Evolutionary conservation across 1,140 invertebrate genomes (phyloP).

Genomic region (Portunus trituberculatus): DNA sequence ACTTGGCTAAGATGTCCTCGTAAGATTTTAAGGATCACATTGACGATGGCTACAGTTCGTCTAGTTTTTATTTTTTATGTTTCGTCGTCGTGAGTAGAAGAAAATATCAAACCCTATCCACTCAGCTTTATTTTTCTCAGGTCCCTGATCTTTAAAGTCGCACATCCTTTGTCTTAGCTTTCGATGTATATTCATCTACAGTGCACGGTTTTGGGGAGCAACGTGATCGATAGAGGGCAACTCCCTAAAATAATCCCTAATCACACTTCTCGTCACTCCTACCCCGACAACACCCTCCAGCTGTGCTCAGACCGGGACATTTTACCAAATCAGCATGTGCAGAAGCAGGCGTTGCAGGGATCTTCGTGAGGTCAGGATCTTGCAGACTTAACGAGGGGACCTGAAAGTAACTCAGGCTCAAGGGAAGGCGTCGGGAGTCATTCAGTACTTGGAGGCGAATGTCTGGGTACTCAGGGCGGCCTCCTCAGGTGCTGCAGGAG

Average conservation of each 20-base stretch:
- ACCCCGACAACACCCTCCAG: not conserved
- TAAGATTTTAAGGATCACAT: not conserved
- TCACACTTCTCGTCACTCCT: not conserved
- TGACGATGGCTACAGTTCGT: not conserved
- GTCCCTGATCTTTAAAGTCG: not conserved
- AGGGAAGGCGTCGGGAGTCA: not conserved
- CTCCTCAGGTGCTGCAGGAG: not conserved
- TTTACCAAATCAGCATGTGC: not conserved
- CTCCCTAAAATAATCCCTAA: not conserved
- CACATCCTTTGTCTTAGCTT: not conserved
- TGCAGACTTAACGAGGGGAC: not conserved
- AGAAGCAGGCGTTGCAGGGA: not conserved
- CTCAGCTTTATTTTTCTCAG: not conserved
- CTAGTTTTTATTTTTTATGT: no score
- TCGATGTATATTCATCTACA: not conserved
- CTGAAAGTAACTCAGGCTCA: not conserved
- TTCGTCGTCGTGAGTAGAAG: not conserved
- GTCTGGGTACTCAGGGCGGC: not conserved
- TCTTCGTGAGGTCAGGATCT: not conserved
- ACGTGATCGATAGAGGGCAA: not conserved
- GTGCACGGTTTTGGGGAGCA: not conserved
- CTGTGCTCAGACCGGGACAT: not conserved
- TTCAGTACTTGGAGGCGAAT: not conserved
- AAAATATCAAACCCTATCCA: not conserved
- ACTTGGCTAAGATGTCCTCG: no score